Percentiles rank a stretch among this genome's conserved stretches.
Conservation (phyloP, 2,113 vertebrate species). For the Pomatostomus ruficeps region DNA sequence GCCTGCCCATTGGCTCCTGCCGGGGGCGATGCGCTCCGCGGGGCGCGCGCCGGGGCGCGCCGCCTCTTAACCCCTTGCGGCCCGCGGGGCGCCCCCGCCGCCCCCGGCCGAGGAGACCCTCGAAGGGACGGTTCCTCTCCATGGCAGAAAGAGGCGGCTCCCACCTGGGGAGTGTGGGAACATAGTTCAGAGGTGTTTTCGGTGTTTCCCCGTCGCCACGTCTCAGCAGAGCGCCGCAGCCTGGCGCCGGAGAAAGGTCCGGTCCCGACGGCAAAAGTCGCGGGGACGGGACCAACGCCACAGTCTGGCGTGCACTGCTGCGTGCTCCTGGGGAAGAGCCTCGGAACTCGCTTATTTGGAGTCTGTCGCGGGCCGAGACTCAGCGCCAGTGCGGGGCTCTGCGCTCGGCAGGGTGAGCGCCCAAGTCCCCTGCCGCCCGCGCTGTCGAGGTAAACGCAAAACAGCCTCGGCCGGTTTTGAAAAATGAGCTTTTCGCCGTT, state of each 20-base stretch:
- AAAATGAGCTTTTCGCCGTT: background rate
- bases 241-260: too few species aligned
- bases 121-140: background rate
- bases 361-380: background rate
- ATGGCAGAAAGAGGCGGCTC: background rate
- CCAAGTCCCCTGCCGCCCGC: background rate
- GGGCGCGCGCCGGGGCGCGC: background rate
- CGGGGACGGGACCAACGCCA: too few species aligned
- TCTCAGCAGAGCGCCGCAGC: background rate
- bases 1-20: slow-evolving; percentile 72
- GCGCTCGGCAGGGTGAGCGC: background rate
- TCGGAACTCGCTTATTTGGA: accelerated
- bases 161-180: accelerated
- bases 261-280: too few species aligned
- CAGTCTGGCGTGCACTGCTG: background rate
- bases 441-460: accelerated
- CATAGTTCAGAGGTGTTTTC: background rate
- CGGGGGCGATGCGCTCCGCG: background rate
- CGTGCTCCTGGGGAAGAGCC: background rate
- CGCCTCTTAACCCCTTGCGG: background rate
- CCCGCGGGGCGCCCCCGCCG: background rate
- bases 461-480: accelerated
- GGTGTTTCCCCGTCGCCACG: background rate
- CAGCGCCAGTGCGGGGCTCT: background rate
- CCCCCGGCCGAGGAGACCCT: background rate